Conservation (phyloP, 2,113 vertebrate species). For the Solea solea region DNA sequence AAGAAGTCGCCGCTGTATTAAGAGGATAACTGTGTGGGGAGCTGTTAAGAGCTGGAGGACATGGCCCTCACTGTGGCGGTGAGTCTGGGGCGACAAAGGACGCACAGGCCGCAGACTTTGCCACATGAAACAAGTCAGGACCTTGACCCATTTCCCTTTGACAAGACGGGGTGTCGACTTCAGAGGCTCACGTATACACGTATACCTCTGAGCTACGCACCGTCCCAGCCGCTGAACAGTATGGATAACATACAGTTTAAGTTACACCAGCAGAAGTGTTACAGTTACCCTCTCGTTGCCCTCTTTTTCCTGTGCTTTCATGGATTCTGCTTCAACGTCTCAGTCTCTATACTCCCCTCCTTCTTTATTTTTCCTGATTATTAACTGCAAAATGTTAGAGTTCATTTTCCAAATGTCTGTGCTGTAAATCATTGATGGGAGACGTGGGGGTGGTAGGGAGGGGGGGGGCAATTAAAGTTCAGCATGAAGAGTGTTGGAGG, state of each 20-base stretch:
- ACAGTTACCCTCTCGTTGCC: slow-evolving; percentile 33
- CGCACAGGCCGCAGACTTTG: slow-evolving; percentile 15
- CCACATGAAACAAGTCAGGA: slow-evolving; percentile 46
- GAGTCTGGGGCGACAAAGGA: slow-evolving; percentile 52
- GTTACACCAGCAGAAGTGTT: slow-evolving; percentile 49
- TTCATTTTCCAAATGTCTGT: slow-evolving; percentile 29
- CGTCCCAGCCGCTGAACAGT: slow-evolving; percentile 54
- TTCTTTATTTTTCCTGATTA: slow-evolving; percentile 41
- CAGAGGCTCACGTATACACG: slow-evolving; percentile 15
- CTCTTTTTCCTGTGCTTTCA: slow-evolving; percentile 51
- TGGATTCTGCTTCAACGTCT: slow-evolving; percentile 19
- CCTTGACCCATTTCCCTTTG: slow-evolving; percentile 57
- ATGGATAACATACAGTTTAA: slow-evolving; percentile 37
- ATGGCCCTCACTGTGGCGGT: slow-evolving; percentile 11
- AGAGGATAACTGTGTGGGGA: slow-evolving; percentile 52
- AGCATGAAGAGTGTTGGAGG: not conserved
- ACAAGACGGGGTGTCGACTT: slow-evolving; percentile 49
- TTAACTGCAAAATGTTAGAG: slow-evolving; percentile 34
- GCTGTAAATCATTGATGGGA: slow-evolving; percentile 27
- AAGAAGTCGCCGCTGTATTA: slow-evolving; percentile 48
- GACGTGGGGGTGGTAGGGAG: not conserved
- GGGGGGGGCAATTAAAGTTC: not conserved
- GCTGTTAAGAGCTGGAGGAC: slow-evolving; percentile 47
- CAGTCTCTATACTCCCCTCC: slow-evolving; percentile 5
- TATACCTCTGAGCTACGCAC: slow-evolving; percentile 34